A percentile compares a stretch with the other conserved stretches of the same genome.
These are phyloP conservation scores for Alfaro cultratus DNA, from an alignment of 2,797 vertebrate species.

Conservation along the genomic window DNA sequence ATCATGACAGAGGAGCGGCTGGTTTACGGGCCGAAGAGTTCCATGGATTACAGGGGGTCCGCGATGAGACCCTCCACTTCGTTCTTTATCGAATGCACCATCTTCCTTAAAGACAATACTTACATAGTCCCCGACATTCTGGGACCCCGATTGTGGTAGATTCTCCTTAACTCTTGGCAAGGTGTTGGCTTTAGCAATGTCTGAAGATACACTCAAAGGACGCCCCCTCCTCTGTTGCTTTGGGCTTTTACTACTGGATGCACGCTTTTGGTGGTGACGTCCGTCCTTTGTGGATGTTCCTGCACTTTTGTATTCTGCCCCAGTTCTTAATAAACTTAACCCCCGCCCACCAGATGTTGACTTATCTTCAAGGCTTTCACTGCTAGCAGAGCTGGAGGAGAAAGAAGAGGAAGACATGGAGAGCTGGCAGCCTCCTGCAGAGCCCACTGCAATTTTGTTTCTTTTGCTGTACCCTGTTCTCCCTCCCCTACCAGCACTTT, in stretches of 20 bases:
- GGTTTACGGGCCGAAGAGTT: slow-evolving; percentile 69
- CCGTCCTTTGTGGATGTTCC: slow-evolving; percentile 74
- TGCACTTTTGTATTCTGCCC: slow-evolving; percentile 64
- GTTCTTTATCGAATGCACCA: slow-evolving; percentile 47
- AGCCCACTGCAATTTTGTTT: slow-evolving; percentile 72
- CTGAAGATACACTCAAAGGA: slow-evolving; percentile 75
- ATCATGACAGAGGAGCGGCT: slow-evolving; percentile 70
- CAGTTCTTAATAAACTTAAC: slow-evolving; percentile 70
- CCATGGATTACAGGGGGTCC: slow-evolving; percentile 70
- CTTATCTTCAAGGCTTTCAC: slow-evolving; percentile 87
- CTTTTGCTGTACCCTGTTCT: slow-evolving; percentile 73
- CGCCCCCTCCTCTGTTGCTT: slow-evolving; percentile 77
- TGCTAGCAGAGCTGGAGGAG: slow-evolving; percentile 87
- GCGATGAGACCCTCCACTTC: slow-evolving; percentile 44
- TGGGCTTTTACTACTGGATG: slow-evolving; percentile 74
- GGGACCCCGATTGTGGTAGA: slow-evolving; percentile 69
- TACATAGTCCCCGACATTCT: slow-evolving; percentile 83
- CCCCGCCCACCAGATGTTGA: slow-evolving; percentile 72
- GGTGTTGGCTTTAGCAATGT: slow-evolving; percentile 84
- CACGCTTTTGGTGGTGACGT: slow-evolving; percentile 75
- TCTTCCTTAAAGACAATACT: slow-evolving; percentile 79
- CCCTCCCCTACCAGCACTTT: slow-evolving; percentile 57
- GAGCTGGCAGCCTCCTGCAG: slow-evolving; percentile 77
- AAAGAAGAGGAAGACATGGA: slow-evolving; percentile 85
- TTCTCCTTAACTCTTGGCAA: slow-evolving; percentile 82